These are phyloP conservation scores for Dufourea novaeangliae DNA, from an alignment of 1,140 invertebrate species.

Conservation along the genomic window DNA sequence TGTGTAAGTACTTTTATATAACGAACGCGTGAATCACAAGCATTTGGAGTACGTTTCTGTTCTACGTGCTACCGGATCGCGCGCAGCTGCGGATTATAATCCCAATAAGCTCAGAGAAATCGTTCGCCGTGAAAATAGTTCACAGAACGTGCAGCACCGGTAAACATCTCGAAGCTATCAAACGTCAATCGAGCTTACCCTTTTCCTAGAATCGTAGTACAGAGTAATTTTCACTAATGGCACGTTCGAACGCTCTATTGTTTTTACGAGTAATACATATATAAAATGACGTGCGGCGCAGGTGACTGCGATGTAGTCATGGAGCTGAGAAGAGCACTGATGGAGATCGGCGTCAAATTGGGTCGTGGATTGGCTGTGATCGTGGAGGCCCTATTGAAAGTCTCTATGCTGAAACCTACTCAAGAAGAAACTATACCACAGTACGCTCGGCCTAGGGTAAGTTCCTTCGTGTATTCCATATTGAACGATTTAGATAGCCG, in stretches of 20 bases:
- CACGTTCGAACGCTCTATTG: neutral
- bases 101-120: conserved; percentile 61
- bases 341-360: conserved; percentile 69
- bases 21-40: conserved; percentile 46
- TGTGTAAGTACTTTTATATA: conserved; percentile 73
- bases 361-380: conserved; percentile 74
- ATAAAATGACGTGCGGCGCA: conserved; percentile 51
- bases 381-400: conserved; percentile 74
- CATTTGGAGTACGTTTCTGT: conserved; percentile 32
- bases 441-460: conserved; percentile 74
- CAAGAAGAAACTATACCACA: conserved; percentile 75
- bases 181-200: neutral
- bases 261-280: neutral
- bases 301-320: conserved; percentile 72
- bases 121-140: conserved; percentile 66
- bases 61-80: conserved; percentile 23
- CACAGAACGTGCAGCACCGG: conserved; percentile 30
- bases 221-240: neutral
- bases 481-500: too few species aligned
- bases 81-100: conserved; percentile 73
- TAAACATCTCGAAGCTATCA: conserved; percentile 41
- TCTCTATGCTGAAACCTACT: conserved; percentile 75
- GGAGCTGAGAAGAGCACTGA: conserved; percentile 70
- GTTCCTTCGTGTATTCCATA: conserved; percentile 33
- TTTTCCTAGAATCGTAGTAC: neutral